Conservation (phyloP, 1,140 invertebrate genomes). For the Pomphorhynchus laevis region DNA sequence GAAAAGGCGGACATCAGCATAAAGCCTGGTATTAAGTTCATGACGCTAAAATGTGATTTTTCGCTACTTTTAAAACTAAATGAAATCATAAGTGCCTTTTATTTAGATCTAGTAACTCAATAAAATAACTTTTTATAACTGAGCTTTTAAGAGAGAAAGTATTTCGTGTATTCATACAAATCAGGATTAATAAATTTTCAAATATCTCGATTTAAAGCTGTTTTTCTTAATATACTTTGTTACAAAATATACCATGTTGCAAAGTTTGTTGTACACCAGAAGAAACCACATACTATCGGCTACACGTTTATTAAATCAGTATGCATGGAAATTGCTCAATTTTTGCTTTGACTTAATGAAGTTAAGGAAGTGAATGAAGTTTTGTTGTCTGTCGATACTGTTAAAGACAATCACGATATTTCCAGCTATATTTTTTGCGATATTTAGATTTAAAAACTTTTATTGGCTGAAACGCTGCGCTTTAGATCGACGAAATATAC, state of each 20-base stretch:
- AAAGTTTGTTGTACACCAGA: not conserved
- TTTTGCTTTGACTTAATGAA: slow-evolving; percentile 1
- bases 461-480: not conserved
- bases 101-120: too few species aligned
- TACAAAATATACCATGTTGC: slow-evolving; percentile 3
- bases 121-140: too few species aligned
- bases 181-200: too few species aligned
- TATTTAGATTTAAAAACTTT: not conserved
- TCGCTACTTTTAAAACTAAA: too few species aligned
- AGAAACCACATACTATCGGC: slow-evolving; percentile 1
- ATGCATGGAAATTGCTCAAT: not conserved
- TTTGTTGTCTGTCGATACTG: not conserved
- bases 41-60: too few species aligned
- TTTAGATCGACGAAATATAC: not conserved
- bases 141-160: too few species aligned
- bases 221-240: too few species aligned
- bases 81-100: too few species aligned
- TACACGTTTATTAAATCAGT: not conserved
- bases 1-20: too few species aligned
- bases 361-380: not conserved
- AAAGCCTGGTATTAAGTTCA: too few species aligned
- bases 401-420: not conserved
- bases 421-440: not conserved
- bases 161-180: too few species aligned
- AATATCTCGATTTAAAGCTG: too few species aligned